phyloP scores from a whole-genome alignment of 1,140 invertebrate genomes.

The Chironomus tepperi region DNA sequence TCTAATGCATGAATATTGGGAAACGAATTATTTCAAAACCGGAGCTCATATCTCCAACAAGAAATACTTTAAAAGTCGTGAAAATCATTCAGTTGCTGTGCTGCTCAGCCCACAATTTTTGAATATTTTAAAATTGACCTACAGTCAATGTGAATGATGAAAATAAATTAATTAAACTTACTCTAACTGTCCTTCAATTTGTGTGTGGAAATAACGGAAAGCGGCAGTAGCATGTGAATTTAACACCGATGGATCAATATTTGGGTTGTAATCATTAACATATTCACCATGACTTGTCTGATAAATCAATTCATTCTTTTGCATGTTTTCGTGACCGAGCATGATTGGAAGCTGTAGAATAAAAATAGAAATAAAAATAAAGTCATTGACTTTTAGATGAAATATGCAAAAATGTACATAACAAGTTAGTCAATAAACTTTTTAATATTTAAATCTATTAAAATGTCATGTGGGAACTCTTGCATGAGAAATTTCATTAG shows the following conservation, averaged over 20 bases:
- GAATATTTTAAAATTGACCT: no score
- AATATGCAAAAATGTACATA: no score
- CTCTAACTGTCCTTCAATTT: conserved; percentile 70
- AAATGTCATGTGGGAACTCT: background rate
- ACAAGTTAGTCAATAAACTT: background rate
- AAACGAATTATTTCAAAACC: no score
- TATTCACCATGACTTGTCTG: conserved; percentile 49
- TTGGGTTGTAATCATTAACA: conserved; percentile 77
- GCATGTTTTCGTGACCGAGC: conserved; percentile 54
- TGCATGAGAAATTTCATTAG: conserved; percentile 11
- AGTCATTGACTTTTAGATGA: background rate
- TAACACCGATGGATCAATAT: conserved; percentile 66
- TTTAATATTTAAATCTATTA: background rate
- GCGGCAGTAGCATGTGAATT: conserved; percentile 82
- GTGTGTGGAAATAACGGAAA: conserved; percentile 79
- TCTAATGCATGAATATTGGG: no score
- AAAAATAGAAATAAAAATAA: background rate
- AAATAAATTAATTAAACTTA: conserved; percentile 39
- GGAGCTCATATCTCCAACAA: no score
- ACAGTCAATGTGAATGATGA: no score
- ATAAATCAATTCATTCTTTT: conserved; percentile 61
- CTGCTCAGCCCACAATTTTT: no score
- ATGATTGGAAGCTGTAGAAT: conserved; percentile 24
- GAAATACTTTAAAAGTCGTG: no score
- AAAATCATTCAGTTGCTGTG: no score